Base-by-base conservation (phyloP, 2,888 invertebrate species). In the Microchrysa polita region DNA sequence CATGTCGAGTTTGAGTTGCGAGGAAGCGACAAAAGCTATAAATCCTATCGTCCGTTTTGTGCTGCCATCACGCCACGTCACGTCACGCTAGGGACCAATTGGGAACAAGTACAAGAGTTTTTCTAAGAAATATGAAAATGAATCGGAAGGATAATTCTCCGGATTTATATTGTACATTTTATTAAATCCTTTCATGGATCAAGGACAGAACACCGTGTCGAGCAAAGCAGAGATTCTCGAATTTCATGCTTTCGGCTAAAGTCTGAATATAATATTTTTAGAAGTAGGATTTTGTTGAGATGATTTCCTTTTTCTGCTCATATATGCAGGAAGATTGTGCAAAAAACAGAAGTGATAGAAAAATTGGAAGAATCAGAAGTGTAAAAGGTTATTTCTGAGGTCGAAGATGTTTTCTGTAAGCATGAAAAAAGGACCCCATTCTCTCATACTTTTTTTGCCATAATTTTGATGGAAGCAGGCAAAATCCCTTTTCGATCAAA, bases 131-230 rank as follows among this genome's bases (percentile, higher is more conserved):
- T 55, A 55, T 55, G 55, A 55, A 55, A 55, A 55, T 16, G 22
- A 55, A 55, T 20, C 18, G 55, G 55, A 40, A 40, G 40, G 61
- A 61, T 61, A 40, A 61, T 61, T 61, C 61, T n/a, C 16, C 9
- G 23, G 61, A 40, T 61, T 61, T 61, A 61, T 61, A 27, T 40
- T 61, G 61, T 61, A 40, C 61, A 61, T 61, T 61, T 40, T 40
- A 61, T 61, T 40, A 40, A 61, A 61, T 61, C 61, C 61, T 61
- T 61, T 61, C 61, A 40, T 40, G 61, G 61, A 61, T 61, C 61
- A 61, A 16, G 61, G 40, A 40, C 27, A 61, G n/a, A n/a, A n/a
- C n/a, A n/a, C n/a, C n/a, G n/a, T n/a, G n/a, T n/a, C n/a, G n/a
- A 61, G 12, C 40, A 61, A 16, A 40, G 18, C 4, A 34, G 4